Percentiles rank a stretch among this genome's conserved stretches.
Evolutionary conservation across 1,140 invertebrate species (phyloP).

Genomic region (Drosophila pallidifrons): DNA sequence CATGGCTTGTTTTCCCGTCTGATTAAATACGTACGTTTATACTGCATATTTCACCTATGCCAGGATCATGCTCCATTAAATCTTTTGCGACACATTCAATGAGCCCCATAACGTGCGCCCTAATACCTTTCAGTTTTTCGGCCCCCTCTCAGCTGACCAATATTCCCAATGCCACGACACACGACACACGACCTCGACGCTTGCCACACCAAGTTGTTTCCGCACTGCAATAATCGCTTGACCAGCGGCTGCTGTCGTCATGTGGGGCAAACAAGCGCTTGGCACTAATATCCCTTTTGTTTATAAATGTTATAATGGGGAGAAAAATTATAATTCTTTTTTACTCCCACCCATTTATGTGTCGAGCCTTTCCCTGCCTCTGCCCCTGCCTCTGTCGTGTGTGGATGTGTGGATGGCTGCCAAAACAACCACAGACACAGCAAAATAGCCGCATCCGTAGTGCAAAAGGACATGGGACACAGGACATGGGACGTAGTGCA

Average conservation of each 20-base stretch:
- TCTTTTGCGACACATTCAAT: conserved; percentile 82
- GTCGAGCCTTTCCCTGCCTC: background rate
- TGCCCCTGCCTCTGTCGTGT: background rate
- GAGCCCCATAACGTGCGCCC: conserved; percentile 77
- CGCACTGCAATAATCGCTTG: conserved; percentile 33
- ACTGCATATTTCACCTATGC: conserved; percentile 68
- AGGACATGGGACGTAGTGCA: conserved; percentile 34
- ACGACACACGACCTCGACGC: background rate
- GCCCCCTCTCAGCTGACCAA: conserved; percentile 3
- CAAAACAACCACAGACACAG: conserved; percentile 35
- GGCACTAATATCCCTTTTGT: conserved; percentile 80
- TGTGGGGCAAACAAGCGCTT: conserved; percentile 51
- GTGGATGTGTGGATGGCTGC: conserved; percentile 11
- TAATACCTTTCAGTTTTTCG: conserved; percentile 56
- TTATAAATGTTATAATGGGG: conserved; percentile 83
- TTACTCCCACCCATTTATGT: background rate
- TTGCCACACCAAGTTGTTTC: background rate
- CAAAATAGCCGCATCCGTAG: conserved; percentile 37
- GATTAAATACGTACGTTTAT: conserved; percentile 53
- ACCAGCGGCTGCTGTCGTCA: conserved; percentile 41
- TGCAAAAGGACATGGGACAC: conserved; percentile 22
- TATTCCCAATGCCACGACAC: background rate
- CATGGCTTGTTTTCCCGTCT: conserved; percentile 16
- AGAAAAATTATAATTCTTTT: conserved; percentile 70
- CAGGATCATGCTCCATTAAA: conserved; percentile 79